Conservation (phyloP, 1,140 invertebrate species). For the Gerris buenoi region DNA sequence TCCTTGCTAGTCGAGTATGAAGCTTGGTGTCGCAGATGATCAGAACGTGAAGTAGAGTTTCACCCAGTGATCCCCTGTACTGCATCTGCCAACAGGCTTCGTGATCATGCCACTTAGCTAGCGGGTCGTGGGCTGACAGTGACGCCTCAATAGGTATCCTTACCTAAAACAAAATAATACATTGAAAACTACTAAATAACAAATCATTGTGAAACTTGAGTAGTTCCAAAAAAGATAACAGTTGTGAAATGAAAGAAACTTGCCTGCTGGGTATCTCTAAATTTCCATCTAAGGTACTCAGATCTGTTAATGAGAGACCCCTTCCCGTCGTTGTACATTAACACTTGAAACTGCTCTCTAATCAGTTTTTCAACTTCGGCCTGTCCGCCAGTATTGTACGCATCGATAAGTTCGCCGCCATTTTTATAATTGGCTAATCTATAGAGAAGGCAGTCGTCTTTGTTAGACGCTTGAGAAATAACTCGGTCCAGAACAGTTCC, state of each 20-base stretch:
- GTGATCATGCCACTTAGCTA: conserved; percentile 74
- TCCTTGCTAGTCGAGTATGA: conserved; percentile 69
- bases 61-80: conserved; percentile 83
- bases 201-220: too few species aligned
- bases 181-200: too few species aligned
- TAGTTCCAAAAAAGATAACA: too few species aligned
- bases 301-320: conserved; percentile 73
- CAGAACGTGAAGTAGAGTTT: conserved; percentile 83
- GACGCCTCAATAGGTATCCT: conserved; percentile 68
- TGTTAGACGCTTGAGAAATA: conserved; percentile 65
- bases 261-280: conserved; percentile 66
- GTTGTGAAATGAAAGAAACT: too few species aligned
- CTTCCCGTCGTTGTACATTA: conserved; percentile 80
- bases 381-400: conserved; percentile 66
- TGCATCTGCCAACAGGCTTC: conserved; percentile 95
- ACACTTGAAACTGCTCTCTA: conserved; percentile 67
- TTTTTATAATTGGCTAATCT: conserved; percentile 79
- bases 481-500: conserved; percentile 71
- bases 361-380: conserved; percentile 72
- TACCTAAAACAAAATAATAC: conserved; percentile 35
- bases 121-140: conserved; percentile 60
- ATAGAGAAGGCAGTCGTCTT: conserved; percentile 73
- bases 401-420: conserved; percentile 68
- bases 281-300: conserved; percentile 87
- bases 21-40: conserved; percentile 86